phyloP scores from a whole-genome alignment of 2,113 vertebrate genomes.

The Cololabis saira region DNA sequence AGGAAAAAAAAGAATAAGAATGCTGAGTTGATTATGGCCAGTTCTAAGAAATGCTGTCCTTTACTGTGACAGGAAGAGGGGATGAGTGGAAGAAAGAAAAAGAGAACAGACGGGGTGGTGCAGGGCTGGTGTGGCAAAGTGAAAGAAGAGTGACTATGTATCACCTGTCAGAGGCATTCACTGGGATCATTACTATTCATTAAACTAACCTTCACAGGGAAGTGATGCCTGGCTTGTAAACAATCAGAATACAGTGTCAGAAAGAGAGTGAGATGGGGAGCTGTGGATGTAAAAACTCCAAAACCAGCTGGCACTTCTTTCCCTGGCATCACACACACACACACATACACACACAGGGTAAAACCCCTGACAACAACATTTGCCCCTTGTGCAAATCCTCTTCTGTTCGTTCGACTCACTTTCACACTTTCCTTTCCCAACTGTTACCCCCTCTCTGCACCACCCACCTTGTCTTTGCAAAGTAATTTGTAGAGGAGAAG shows the following conservation, averaged over 20 bases:
- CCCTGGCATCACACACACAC: slow-evolving; percentile 30
- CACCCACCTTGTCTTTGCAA: slow-evolving; percentile 91
- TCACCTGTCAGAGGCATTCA: slow-evolving; percentile 82
- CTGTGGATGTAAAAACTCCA: slow-evolving; percentile 73
- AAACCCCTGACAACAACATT: slow-evolving; percentile 46
- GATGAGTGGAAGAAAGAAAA: slow-evolving; percentile 9
- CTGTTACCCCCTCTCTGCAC: slow-evolving; percentile 49
- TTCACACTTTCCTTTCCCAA: slow-evolving; percentile 52
- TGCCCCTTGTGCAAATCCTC: slow-evolving; percentile 43
- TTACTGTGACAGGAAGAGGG: slow-evolving; percentile 73
- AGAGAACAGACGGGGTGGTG: slow-evolving; percentile 19
- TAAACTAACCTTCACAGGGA: slow-evolving; percentile 96
- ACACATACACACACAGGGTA: slow-evolving; percentile 12
- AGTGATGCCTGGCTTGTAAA: slow-evolving; percentile 90
- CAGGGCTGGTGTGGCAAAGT: slow-evolving; percentile 55
- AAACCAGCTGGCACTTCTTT: slow-evolving; percentile 77
- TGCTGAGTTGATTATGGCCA: slow-evolving; percentile 66
- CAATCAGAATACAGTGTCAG: slow-evolving; percentile 87
- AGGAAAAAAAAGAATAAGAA: slow-evolving; percentile 46
- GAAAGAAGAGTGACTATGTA: slow-evolving; percentile 82
- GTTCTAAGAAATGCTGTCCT: slow-evolving; percentile 75
- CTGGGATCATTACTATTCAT: slow-evolving; percentile 91
- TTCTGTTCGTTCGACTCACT: slow-evolving; percentile 56
- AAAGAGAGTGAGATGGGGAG: slow-evolving; percentile 70
- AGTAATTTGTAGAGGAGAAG: slow-evolving; percentile 99